Evolutionary conservation across 2,797 vertebrate genomes (phyloP), one percentile per base, ranked within the genome.

Genomic region (Antrozous pallidus): DNA sequence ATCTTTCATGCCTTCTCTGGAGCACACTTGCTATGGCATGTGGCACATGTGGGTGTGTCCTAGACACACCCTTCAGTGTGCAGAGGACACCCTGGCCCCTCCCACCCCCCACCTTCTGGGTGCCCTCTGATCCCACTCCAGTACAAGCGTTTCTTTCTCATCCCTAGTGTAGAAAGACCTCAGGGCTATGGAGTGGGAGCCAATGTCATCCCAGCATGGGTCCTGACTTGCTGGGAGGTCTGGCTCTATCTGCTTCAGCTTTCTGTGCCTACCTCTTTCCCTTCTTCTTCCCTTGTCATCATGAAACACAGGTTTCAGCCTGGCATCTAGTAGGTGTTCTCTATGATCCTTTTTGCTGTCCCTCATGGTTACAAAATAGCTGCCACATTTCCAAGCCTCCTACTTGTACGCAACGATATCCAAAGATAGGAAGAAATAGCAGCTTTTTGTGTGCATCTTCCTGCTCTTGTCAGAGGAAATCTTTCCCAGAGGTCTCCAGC

Each of bases 401-500:
- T 6, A 24, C 65, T 61, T 92, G 56, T 54, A 49, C 49, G 49
- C 88, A 47, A 49, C 9, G 31, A 31, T 33, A 12, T 22, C 61
- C 28, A 82, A 92, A 90, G 70, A 1, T 4, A 85, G 67, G 20
- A 36, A 74, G 79, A 17, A 87, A 88, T 51, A 8, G 24, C 6
- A 36, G 6, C 24, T 47, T 8, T 58, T 24, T 2, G 58, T 45
- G 26, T 40, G 13, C 38, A 7, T 24, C 28, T 84, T 80, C 78
- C 69, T 78, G 24, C 16, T 88, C 83, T n/a, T 17, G 63, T 69
- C 58, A 70, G 36, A 83, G n/a, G n/a, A 49, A 40, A 20, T 40
- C 49, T 31, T 69, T 73, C 47, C 86, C n/a, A 73, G 40, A 77
- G 69, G 24, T 87, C 80, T 56, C 42, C 8, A n/a, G 81, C 24